phyloP scores from a whole-genome alignment of 2,797 vertebrate genomes.

The Sandelia bainsii region DNA sequence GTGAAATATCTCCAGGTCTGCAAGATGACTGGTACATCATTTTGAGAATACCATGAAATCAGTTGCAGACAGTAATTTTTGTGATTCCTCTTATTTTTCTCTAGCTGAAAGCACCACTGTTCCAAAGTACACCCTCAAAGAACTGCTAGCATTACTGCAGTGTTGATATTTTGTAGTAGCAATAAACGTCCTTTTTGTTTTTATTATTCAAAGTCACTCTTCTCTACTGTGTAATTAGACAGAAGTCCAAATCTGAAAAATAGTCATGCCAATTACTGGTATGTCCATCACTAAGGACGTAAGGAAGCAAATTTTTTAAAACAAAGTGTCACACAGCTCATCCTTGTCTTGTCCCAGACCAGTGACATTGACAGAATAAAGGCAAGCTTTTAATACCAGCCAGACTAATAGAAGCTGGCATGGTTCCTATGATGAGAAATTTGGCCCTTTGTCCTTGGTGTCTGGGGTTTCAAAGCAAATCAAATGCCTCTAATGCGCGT shows the following conservation, averaged over 20 bases:
- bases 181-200: neutral
- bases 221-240: slow-evolving; percentile 20
- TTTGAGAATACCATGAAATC: no score
- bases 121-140: neutral
- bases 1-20: no score
- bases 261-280: slow-evolving; percentile 17
- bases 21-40: no score
- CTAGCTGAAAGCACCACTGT: neutral
- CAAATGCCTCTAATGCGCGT: slow-evolving; percentile 29
- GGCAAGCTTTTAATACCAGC: slow-evolving; percentile 55
- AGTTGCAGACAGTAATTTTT: neutral
- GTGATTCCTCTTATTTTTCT: neutral
- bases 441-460: slow-evolving; percentile 64
- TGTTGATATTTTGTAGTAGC: neutral
- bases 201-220: neutral
- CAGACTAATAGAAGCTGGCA: slow-evolving; percentile 67
- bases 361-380: slow-evolving; percentile 50
- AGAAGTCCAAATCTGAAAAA: slow-evolving; percentile 28
- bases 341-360: slow-evolving; percentile 41
- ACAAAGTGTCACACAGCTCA: slow-evolving; percentile 52
- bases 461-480: slow-evolving; percentile 49
- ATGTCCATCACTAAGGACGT: slow-evolving; percentile 17
- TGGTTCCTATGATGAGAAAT: slow-evolving; percentile 52
- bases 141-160: neutral
- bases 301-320: slow-evolving; percentile 32